Evolutionary conservation across 2,888 invertebrate genomes (phyloP).

Genomic region (Dendrolimus houi): DNA sequence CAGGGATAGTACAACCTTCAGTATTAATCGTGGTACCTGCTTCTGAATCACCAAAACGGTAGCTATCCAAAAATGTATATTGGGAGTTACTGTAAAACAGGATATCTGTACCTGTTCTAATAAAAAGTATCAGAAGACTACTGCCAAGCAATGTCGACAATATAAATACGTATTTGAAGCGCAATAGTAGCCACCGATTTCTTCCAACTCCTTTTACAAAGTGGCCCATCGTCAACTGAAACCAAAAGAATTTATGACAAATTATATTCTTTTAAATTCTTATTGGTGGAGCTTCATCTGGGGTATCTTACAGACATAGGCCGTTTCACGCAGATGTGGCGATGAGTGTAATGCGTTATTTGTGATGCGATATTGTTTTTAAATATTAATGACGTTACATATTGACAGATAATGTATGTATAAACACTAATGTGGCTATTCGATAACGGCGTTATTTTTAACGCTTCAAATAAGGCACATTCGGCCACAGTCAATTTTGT

Average conservation of each 20-base stretch:
- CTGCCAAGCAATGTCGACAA: conserved; percentile 45
- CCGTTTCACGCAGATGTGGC: too few relatives aligned
- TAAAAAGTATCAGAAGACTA: conserved; percentile 46
- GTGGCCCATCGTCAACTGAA: conserved; percentile 45
- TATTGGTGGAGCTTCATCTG: too few relatives aligned
- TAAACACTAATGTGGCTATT: too few relatives aligned
- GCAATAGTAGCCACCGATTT: conserved; percentile 29
- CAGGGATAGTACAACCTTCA: conserved; percentile 81
- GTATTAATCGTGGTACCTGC: conserved; percentile 75
- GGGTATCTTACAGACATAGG: too few relatives aligned
- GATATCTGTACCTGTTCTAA: conserved; percentile 42
- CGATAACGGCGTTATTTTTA: too few relatives aligned
- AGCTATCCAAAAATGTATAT: conserved; percentile 23
- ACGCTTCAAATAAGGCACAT: too few relatives aligned
- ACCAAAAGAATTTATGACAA: conserved; percentile 1
- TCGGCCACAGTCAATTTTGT: too few relatives aligned
- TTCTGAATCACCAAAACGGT: conserved; percentile 25
- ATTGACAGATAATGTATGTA: too few relatives aligned
- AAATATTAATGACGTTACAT: too few relatives aligned
- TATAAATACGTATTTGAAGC: conserved; percentile 51
- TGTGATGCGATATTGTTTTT: too few relatives aligned
- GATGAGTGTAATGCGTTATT: too few relatives aligned
- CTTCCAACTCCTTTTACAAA: conserved; percentile 22
- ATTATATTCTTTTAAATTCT: too few relatives aligned
- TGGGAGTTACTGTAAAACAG: conserved; percentile 34